Base-by-base conservation (phyloP, 1,140 invertebrate species). In the Odontomachus brunneus region DNA sequence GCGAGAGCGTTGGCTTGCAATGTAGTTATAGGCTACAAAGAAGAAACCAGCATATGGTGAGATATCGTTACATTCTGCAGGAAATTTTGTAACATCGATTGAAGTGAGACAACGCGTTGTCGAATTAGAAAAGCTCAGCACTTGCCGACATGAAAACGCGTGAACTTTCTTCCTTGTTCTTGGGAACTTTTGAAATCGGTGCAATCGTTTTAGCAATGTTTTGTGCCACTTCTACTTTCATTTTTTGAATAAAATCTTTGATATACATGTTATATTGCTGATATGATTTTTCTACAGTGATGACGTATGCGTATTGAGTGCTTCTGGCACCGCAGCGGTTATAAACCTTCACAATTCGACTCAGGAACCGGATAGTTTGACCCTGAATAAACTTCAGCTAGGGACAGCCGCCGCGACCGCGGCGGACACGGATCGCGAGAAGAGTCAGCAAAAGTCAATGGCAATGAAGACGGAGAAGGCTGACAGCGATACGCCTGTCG, bases 291-390 rank as follows among this genome's bases (percentile, higher is more conserved):
- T 65, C 33, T 86, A 15, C 91, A 98, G 98, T 90, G 99, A 99
- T 90, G 98, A 99, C 90, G 97, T 99, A 0, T 99, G 98, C 90
- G 97, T 99, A 0, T 91, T 99, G 53, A 99, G 98, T 85, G 98
- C 98, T 0, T 97, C 96, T 33, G 99, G 99, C 0, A 99, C 99
- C 0, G 99, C 98, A 3, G 98, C 98, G 0, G 96, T 98, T 11
- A 96, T 98, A 22, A 96, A 96, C 90, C 94, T 96, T 88, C 94
- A 95, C 12, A 95, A 94, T 69, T 90, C 92, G 2, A 89, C 14
- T 65, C 91, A 92, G 48, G 93, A 94, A 33, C 57, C 87, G 19
- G 93, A 94, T 0, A 75, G 69, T 19, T 76, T 89, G 4, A 57
- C 92, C 14, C 17, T 91, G 1, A 89, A 84, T 33, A 90, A 92